Evolutionary conservation across 2,113 vertebrate genomes (phyloP), one percentile per base, ranked within the genome.

Genomic region (Semnornis frantzii): DNA sequence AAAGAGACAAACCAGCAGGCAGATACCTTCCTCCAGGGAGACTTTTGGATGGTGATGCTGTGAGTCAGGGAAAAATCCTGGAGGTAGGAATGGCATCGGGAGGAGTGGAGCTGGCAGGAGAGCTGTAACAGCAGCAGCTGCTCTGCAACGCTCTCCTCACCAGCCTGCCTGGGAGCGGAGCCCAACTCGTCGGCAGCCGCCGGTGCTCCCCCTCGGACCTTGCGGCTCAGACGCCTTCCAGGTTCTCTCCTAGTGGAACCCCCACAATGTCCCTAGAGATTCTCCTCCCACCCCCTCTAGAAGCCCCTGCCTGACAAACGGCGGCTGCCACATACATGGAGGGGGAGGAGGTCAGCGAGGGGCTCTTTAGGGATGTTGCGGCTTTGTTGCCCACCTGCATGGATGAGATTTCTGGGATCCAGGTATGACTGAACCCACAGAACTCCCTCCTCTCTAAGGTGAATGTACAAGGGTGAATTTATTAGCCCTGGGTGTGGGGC

Each of bases 11-110:
- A 97, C 97, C 95, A 96, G 96, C 96, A 91, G 76, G 71, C 92
- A 96, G 97, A 94, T 96, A 98, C 98, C 97, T 98, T 97, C 97
- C 97, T 96, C 95, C 90, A 94, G 97, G 97, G 97, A 96, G 95
- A 93, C 91, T 94, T 96, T 91, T 80, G 94, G 94, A 94, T 90
- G 93, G 88, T 95, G 93, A 88, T 88, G 91, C 85, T 85, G 93
- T 66, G 94, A 89, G 95, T 89, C 75, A 93, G 93, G 94, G 87
- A 92, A 95, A 98, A 98, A 98, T 97, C 97, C 96, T 95, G 97
- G 97, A 97, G 93, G 91, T 90, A 89, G 95, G 94, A 97, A 91
- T 93, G 89, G 84, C 82, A 95, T 20, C 39, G 30, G 39, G 76
- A 94, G 96, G 96, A 97, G 80, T 91, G 97, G 95, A 97, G 95